Percentiles rank a stretch among this genome's conserved stretches.
These are phyloP conservation scores for Cheracebus regulus DNA, from an alignment of 2,797 vertebrate genomes.

Conservation along the genomic window DNA sequence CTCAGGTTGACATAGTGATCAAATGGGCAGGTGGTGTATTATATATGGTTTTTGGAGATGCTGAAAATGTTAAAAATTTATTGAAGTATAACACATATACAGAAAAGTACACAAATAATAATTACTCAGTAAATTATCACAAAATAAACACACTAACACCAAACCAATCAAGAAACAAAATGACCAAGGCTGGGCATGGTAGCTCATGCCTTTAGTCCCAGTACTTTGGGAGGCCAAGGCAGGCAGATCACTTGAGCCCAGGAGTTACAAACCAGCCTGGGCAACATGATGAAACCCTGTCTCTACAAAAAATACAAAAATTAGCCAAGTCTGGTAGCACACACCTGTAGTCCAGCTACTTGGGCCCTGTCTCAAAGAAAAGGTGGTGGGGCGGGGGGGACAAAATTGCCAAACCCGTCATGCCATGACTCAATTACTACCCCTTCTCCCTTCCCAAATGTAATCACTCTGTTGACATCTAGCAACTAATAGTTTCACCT, in stretches of 20 bases:
- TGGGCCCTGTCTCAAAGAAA: background rate
- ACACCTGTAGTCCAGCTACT: background rate
- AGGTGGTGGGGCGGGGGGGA: too few relatives aligned
- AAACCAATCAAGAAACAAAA: background rate
- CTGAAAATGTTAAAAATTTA: conserved; percentile 35
- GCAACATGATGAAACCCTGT: background rate
- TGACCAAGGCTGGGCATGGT: background rate
- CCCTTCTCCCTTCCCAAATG: background rate
- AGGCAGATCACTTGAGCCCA: background rate
- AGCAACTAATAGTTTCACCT: background rate
- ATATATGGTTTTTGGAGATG: background rate
- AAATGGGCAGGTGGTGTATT: conserved; percentile 3
- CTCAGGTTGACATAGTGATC: conserved; percentile 18
- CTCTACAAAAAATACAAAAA: background rate
- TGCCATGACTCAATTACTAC: background rate
- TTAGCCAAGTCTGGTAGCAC: background rate
- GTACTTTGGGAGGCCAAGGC: background rate
- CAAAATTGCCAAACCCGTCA: background rate
- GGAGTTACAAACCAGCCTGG: background rate
- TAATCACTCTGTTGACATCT: conserved; percentile 1
- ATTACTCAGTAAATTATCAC: background rate
- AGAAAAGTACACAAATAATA: background rate
- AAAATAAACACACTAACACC: conserved; percentile 14
- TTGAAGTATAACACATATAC: background rate
- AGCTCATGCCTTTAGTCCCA: background rate